phyloP scores from a whole-genome alignment of 2,888 invertebrate species.

The Leucozona laternaria region DNA sequence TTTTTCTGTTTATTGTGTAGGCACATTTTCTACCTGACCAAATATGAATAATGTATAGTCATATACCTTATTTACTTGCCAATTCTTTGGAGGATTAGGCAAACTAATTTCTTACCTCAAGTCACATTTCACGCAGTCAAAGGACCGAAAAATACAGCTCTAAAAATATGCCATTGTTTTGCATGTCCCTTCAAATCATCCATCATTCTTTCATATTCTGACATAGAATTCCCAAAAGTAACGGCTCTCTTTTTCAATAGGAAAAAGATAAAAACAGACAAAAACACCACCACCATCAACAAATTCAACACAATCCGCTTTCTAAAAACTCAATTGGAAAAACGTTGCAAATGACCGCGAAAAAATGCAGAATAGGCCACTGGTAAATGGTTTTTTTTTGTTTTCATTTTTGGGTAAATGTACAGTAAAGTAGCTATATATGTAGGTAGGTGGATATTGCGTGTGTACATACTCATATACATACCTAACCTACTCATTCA shows the following conservation, averaged over 20 bases:
- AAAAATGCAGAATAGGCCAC: conserved; percentile 64
- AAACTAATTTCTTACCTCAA: conserved; percentile 42
- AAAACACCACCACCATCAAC: conserved; percentile 5
- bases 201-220: conserved; percentile 46
- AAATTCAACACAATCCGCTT: neutral
- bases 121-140: no score
- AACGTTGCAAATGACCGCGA: conserved; percentile 55
- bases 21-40: neutral
- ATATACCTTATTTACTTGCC: neutral
- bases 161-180: conserved; percentile 37
- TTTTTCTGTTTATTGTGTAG: no score
- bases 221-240: conserved; percentile 50
- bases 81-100: conserved; percentile 25
- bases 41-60: neutral
- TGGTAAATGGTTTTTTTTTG: conserved; percentile 45
- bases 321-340: conserved; percentile 58
- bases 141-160: neutral
- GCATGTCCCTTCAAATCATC: conserved; percentile 36
- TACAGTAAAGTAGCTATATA: neutral
- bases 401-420: conserved; percentile 9
- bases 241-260: conserved; percentile 27
- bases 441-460: conserved; percentile 24
- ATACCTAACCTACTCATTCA: neutral
- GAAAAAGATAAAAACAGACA: conserved; percentile 17
- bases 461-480: neutral